These are phyloP conservation scores for Oncorhynchus gorbuscha DNA, from an alignment of 2,113 vertebrate species.

Conservation along the genomic window DNA sequence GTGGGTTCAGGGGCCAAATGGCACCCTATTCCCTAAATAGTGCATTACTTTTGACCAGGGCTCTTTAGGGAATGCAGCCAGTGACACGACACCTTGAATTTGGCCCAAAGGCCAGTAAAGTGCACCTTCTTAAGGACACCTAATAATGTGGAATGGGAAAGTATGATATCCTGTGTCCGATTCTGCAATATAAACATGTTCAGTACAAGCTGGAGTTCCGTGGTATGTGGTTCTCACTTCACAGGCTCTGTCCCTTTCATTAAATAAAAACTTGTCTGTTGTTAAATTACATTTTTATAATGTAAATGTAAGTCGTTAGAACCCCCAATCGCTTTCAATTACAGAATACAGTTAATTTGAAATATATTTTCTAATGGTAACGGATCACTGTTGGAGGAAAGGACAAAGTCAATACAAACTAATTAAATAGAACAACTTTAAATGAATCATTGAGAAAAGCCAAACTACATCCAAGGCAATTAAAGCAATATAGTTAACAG, in stretches of 20 bases:
- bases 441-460: background rate
- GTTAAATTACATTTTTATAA: background rate
- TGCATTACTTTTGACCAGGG: too few species aligned
- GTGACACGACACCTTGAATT: conserved; percentile 5
- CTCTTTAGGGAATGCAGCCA: too few species aligned
- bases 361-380: background rate
- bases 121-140: background rate
- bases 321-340: background rate
- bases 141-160: background rate
- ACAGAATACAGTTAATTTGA: background rate
- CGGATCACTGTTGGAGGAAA: background rate
- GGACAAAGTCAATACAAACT: background rate
- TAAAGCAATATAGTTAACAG: background rate
- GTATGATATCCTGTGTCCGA: background rate
- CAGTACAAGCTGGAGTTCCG: background rate
- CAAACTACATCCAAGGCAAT: background rate
- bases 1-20: background rate
- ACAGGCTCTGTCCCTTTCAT: background rate
- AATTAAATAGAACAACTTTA: background rate
- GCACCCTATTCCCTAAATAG: too few species aligned
- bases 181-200: background rate
- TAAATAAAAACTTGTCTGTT: background rate
- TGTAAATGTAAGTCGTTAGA: background rate
- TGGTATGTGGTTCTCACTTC: background rate
- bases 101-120: background rate